These are phyloP conservation scores for Ictalurus punctatus DNA, from an alignment of 2,113 vertebrate species.

Conservation along the genomic window DNA sequence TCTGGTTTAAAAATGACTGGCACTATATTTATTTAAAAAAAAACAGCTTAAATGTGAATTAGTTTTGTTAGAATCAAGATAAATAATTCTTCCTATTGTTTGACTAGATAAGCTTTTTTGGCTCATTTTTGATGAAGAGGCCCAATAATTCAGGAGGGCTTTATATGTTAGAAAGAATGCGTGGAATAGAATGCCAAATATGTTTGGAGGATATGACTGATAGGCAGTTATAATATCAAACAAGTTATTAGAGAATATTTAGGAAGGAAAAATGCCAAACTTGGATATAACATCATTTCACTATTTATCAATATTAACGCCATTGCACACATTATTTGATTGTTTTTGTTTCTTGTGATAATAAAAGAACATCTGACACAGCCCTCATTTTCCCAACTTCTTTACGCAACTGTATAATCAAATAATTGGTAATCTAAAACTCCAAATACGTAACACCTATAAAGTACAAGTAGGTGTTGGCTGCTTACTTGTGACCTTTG, in stretches of 20 bases:
- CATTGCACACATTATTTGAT: not conserved
- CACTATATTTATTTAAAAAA: too few relatives aligned
- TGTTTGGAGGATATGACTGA: not conserved
- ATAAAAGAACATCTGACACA: not conserved
- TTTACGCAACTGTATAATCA: not conserved
- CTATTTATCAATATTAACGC: not conserved
- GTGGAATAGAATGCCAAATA: not conserved
- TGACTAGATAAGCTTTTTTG: not conserved
- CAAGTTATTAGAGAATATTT: not conserved
- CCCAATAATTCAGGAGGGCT: not conserved
- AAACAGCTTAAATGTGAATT: not conserved
- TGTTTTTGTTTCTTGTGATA: not conserved
- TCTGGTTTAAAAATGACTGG: too few relatives aligned
- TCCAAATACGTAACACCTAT: not conserved
- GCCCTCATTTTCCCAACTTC: not conserved
- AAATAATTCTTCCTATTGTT: not conserved
- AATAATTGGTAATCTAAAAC: conserved; percentile 2
- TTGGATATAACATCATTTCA: not conserved
- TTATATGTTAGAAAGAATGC: not conserved
- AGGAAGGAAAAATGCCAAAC: not conserved
- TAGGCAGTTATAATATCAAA: not conserved
- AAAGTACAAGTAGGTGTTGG: conserved; percentile 15
- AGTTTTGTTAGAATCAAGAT: not conserved
- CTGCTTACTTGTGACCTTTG: conserved; percentile 10
- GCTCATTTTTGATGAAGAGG: not conserved